phyloP scores from a whole-genome alignment of 2,888 invertebrate species.

The Bimastos eiseni region DNA sequence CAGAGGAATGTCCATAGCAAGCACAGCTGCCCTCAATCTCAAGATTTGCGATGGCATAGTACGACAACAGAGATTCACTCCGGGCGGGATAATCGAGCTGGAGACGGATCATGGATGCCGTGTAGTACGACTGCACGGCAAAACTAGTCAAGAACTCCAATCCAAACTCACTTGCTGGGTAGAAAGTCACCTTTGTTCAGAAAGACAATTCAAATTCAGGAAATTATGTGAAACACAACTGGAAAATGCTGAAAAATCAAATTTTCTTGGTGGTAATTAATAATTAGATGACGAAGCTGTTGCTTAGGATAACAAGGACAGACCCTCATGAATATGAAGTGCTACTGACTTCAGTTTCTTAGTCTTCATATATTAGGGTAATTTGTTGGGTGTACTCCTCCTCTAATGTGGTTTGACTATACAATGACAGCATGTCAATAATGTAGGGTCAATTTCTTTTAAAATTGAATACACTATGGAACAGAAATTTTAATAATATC shows the following conservation, averaged over 20 bases:
- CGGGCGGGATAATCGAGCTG: conserved; percentile 42
- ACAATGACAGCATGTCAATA: background rate
- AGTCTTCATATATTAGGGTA: background rate
- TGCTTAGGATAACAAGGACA: background rate
- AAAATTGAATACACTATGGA: background rate
- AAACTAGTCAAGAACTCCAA: conserved; percentile 36
- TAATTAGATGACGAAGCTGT: background rate
- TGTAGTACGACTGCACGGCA: conserved; percentile 37
- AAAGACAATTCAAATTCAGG: background rate
- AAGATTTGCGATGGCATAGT: conserved; percentile 47
- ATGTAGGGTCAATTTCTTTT: too few species aligned
- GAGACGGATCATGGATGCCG: conserved; percentile 44
- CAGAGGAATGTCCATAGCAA: conserved; percentile 46
- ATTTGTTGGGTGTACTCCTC: background rate
- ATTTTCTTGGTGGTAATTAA: background rate
- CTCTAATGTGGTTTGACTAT: background rate
- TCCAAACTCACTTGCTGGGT: conserved; percentile 40
- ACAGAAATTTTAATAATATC: background rate
- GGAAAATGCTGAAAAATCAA: background rate
- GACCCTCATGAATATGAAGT: background rate
- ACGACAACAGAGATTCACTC: conserved; percentile 42
- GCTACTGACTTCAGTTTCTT: background rate
- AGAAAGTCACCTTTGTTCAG: conserved; percentile 41
- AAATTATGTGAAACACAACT: background rate
- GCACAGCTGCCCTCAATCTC: conserved; percentile 46